Percentiles rank a stretch among this genome's conserved stretches.
Conservation (phyloP, 2,797 vertebrate genomes). For the Acanthurus lineatus region DNA sequence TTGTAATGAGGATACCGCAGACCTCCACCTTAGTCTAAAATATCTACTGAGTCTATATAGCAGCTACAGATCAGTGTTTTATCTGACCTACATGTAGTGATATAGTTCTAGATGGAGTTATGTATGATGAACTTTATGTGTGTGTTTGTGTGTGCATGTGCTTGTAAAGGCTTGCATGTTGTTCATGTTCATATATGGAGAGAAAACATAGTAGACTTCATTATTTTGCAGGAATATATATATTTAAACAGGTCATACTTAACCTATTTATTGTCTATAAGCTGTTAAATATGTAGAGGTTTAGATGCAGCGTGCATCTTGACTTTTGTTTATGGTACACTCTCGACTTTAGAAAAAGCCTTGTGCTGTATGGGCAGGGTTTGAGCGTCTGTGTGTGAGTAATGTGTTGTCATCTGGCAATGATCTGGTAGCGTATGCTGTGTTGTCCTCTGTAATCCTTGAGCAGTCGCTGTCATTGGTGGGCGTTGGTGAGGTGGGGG, state of each 20-base stretch:
- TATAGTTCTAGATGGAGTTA: not conserved
- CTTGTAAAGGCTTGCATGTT: not conserved
- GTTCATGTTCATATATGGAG: too few relatives aligned
- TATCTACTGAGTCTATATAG: not conserved
- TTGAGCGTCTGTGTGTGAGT: conserved; percentile 42
- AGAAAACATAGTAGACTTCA: too few relatives aligned
- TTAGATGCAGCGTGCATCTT: not conserved
- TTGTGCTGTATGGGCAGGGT: conserved; percentile 11
- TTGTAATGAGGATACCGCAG: conserved; percentile 28
- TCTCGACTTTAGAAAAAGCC: conserved; percentile 14
- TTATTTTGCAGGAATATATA: not conserved
- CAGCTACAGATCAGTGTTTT: conserved; percentile 8
- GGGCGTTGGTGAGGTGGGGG: conserved; percentile 31
- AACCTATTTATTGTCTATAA: conserved; percentile 1
- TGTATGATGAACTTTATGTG: too few relatives aligned
- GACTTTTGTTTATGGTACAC: not conserved
- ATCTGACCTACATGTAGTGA: not conserved
- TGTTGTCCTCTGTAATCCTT: conserved; percentile 75
- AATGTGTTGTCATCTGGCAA: conserved; percentile 59
- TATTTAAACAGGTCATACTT: not conserved
- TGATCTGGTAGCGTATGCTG: conserved; percentile 67
- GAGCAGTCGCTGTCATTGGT: conserved; percentile 58
- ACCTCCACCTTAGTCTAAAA: not conserved
- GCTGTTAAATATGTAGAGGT: not conserved
- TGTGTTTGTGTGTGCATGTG: not conserved